A percentile compares a stretch with the other conserved stretches of the same genome.
Conservation (phyloP, 1,140 invertebrate genomes). For the Penaeus indicus region DNA sequence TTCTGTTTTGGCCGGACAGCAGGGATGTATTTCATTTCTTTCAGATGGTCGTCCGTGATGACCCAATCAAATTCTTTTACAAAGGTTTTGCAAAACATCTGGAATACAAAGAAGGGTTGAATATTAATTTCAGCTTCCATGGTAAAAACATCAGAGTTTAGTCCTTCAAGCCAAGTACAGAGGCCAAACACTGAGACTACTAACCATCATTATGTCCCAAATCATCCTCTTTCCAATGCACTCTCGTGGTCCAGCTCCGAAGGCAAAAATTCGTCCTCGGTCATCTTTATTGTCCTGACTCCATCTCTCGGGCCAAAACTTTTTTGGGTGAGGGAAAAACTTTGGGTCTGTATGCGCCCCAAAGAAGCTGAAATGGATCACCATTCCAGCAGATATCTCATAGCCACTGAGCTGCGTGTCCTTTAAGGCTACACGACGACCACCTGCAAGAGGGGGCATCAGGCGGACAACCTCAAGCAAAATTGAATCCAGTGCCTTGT, state of each 20-base stretch:
- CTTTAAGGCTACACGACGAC: neutral
- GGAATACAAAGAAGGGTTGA: too few species aligned
- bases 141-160: too few species aligned
- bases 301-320: constrained; percentile 2
- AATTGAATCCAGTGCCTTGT: neutral
- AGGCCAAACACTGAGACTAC: neutral
- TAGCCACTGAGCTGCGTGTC: neutral
- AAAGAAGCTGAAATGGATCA: constrained; percentile 8
- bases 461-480: neutral
- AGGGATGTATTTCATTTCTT: too few species aligned
- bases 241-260: constrained; percentile 18
- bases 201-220: constrained; percentile 1
- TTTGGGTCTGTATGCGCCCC: neutral
- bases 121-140: too few species aligned
- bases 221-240: constrained; percentile 14
- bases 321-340: neutral
- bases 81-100: too few species aligned
- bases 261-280: constrained; percentile 3
- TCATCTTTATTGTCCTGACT: neutral
- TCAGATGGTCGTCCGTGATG: too few species aligned
- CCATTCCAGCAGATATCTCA: neutral
- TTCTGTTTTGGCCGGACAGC: too few species aligned
- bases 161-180: too few species aligned
- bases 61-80: too few species aligned
- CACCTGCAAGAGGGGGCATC: neutral